Conservation (phyloP, 2,888 invertebrate genomes). For the Chrysolina haemoptera region DNA sequence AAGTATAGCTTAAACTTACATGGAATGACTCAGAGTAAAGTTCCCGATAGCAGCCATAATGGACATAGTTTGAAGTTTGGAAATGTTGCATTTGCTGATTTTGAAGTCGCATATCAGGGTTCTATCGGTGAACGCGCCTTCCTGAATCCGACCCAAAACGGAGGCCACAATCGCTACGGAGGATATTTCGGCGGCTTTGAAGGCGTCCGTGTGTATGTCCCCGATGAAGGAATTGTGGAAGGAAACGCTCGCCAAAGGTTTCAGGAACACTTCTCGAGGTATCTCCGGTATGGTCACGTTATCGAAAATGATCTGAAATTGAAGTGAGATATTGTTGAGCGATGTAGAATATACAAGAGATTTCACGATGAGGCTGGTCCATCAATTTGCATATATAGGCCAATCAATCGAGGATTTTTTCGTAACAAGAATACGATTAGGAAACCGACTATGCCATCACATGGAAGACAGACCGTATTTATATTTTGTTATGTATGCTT, state of each 20-base stretch:
- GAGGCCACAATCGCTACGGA: slow-evolving; percentile 77
- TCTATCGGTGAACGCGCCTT: slow-evolving; percentile 77
- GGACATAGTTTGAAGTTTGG: slow-evolving; percentile 74
- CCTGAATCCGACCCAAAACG: slow-evolving; percentile 74
- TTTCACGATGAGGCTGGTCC: no score
- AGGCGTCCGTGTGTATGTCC: slow-evolving; percentile 76
- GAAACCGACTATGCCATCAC: no score
- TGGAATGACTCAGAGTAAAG: slow-evolving; percentile 77
- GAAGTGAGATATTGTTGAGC: not conserved
- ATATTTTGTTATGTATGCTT: no score
- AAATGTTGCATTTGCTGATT: slow-evolving; percentile 75
- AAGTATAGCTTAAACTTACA: slow-evolving; percentile 71
- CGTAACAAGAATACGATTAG: no score
- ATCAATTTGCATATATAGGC: no score
- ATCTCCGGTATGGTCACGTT: slow-evolving; percentile 75
- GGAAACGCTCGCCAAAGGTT: slow-evolving; percentile 75
- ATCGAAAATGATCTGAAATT: slow-evolving; percentile 77
- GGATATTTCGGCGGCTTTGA: slow-evolving; percentile 78
- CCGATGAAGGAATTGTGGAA: slow-evolving; percentile 74
- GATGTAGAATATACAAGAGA: not conserved
- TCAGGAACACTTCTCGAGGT: slow-evolving; percentile 76
- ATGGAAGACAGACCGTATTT: no score
- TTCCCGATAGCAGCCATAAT: slow-evolving; percentile 77
- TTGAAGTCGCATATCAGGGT: slow-evolving; percentile 76
- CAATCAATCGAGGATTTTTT: no score